Conservation (phyloP, 2,113 vertebrate genomes). For the Myodes glareolus region DNA sequence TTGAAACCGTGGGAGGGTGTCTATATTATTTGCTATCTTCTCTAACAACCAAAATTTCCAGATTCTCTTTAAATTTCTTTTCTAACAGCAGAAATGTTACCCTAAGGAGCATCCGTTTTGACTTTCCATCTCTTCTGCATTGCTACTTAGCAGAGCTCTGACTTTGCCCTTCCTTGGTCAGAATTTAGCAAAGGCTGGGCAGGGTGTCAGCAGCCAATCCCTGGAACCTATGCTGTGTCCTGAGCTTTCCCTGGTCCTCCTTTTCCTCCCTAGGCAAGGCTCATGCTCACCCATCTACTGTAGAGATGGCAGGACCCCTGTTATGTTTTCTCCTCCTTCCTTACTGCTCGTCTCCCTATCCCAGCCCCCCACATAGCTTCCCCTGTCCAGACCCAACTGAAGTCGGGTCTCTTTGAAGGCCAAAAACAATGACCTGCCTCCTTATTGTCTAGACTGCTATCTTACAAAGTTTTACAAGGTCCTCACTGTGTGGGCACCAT, state of each 20-base stretch:
- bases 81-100: background rate
- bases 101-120: too few species aligned
- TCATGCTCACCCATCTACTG: too few species aligned
- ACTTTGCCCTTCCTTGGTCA: background rate
- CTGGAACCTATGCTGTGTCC: fast-evolving
- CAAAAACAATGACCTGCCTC: background rate
- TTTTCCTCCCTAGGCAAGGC: fast-evolving
- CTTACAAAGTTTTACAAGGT: background rate
- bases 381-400: background rate
- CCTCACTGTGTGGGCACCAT: too few species aligned
- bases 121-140: fast-evolving
- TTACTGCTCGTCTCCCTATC: background rate
- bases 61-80: background rate
- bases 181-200: background rate
- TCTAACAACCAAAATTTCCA: too few species aligned
- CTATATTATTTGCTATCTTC: background rate
- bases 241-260: fast-evolving
- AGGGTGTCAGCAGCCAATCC: background rate
- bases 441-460: too few species aligned
- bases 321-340: too few species aligned
- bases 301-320: background rate
- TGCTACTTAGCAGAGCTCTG: background rate
- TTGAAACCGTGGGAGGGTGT: background rate
- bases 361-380: background rate
- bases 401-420: background rate